Evolutionary conservation across 2,113 vertebrate genomes (phyloP).

Genomic region (Gallinago undulata): DNA sequence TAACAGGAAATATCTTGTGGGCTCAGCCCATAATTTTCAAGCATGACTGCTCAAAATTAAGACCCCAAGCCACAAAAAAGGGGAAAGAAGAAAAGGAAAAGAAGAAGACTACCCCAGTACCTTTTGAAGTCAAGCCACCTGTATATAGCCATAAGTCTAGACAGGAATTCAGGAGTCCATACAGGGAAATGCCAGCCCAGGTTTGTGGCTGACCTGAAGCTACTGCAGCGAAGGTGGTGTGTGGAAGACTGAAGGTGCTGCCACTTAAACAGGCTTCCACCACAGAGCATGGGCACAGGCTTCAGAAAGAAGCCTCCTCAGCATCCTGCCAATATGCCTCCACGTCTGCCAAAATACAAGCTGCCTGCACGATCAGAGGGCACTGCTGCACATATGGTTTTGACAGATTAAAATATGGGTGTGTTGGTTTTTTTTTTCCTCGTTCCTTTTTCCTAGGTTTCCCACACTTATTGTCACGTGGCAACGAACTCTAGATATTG

Average conservation of each 20-base stretch:
- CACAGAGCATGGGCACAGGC: neutral
- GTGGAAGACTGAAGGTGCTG: neutral
- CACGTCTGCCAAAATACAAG: constrained; percentile 7
- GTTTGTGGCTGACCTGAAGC: neutral
- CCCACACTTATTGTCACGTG: neutral
- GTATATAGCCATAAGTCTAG: neutral
- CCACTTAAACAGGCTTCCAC: neutral
- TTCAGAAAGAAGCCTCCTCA: neutral
- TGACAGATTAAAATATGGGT: neutral
- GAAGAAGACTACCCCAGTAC: neutral
- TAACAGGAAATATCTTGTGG: neutral
- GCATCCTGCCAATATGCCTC: neutral
- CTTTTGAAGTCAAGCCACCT: neutral
- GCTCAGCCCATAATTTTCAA: neutral
- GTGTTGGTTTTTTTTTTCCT: neutral
- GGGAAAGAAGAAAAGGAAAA: neutral
- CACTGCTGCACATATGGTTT: neutral
- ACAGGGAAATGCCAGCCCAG: neutral
- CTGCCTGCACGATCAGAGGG: neutral
- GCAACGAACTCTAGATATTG: neutral
- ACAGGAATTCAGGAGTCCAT: neutral
- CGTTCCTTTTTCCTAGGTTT: neutral
- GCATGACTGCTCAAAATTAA: neutral
- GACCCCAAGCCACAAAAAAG: neutral
- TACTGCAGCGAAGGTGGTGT: rapidly evolving